phyloP scores from a whole-genome alignment of 2,113 vertebrate species.

The Mystacornis crossleyi region DNA sequence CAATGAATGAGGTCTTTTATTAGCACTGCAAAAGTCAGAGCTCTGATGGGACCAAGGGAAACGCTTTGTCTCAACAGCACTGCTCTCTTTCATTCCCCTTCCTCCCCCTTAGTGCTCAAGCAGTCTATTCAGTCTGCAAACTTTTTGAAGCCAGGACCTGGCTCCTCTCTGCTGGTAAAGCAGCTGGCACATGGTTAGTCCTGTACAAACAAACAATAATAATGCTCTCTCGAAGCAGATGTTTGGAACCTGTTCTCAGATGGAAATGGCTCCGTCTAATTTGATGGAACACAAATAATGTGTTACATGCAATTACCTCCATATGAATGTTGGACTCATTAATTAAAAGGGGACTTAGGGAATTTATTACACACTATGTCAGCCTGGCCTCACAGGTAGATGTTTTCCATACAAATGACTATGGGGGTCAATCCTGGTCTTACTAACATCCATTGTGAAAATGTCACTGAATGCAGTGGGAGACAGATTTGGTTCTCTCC shows the following conservation, averaged over 20 bases:
- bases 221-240: slow-evolving; percentile 40
- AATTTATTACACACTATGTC: slow-evolving; percentile 48
- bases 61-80: background rate
- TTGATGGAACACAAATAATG: slow-evolving; percentile 56
- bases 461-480: background rate
- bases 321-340: slow-evolving; percentile 54
- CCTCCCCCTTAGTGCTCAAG: background rate
- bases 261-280: background rate
- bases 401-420: background rate
- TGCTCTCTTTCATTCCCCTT: background rate
- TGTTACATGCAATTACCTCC: slow-evolving; percentile 54
- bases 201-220: slow-evolving; percentile 45
- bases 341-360: slow-evolving; percentile 77
- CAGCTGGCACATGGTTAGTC: slow-evolving; percentile 18
- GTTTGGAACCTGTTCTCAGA: slow-evolving; percentile 45
- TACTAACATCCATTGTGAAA: background rate
- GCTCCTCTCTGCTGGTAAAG: slow-evolving; percentile 17
- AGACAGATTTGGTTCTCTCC: background rate
- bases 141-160: background rate
- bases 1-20: background rate
- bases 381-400: slow-evolving; percentile 25
- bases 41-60: background rate
- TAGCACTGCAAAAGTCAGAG: background rate
- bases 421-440: background rate
- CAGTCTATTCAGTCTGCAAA: background rate